These are phyloP conservation scores for Erinaceus europaeus DNA, from an alignment of 2,113 vertebrate genomes.

Conservation along the genomic window DNA sequence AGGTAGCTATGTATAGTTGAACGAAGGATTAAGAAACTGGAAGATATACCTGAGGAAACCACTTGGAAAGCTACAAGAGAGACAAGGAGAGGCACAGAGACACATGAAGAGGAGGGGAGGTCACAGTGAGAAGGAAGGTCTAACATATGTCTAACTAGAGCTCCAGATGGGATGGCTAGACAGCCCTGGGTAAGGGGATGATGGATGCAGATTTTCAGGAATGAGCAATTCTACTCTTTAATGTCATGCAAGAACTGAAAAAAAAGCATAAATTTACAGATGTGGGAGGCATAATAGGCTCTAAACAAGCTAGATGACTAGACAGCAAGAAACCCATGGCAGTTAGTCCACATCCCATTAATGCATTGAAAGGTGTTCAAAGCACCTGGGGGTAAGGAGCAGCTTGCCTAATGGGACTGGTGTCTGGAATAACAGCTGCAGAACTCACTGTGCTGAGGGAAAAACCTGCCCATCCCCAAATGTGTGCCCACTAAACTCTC, in stretches of 20 bases:
- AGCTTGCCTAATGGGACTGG: not conserved
- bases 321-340: too few species aligned
- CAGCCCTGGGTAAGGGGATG: too few species aligned
- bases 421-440: not conserved
- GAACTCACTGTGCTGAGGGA: not conserved
- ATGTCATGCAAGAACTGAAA: not conserved
- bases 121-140: not conserved
- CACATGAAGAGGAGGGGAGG: not conserved
- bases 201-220: not conserved
- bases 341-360: too few species aligned
- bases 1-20: not conserved
- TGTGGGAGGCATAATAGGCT: not conserved
- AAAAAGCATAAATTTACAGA: not conserved
- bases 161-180: too few species aligned
- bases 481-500: not conserved
- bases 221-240: not conserved
- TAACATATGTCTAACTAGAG: not conserved
- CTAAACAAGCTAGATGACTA: not conserved
- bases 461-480: not conserved
- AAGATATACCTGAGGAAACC: constrained; percentile 10
- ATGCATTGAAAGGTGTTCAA: not conserved
- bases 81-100: not conserved
- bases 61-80: not conserved
- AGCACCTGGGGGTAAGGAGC: not conserved
- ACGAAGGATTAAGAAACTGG: not conserved